phyloP scores from a whole-genome alignment of 2,113 vertebrate genomes.

The Phasianus colchicus region DNA sequence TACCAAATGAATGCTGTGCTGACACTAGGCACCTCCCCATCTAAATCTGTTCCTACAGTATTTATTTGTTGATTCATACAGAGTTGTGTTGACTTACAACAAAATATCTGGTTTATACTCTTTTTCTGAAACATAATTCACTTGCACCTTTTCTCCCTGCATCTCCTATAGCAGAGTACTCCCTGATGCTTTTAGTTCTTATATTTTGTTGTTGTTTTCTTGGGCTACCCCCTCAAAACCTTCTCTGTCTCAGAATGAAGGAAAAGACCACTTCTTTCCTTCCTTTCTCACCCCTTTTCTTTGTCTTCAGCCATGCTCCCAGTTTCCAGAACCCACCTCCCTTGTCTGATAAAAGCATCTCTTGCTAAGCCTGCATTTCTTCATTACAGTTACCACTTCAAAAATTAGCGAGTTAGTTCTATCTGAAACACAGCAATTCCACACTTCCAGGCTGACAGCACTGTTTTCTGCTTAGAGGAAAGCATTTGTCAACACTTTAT shows the following conservation, averaged over 20 bases:
- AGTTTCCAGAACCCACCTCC: neutral
- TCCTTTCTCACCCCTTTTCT: neutral
- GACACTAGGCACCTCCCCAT: neutral
- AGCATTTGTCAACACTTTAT: slow-evolving; percentile 25
- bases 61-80: neutral
- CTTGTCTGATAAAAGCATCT: neutral
- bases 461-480: slow-evolving; percentile 19
- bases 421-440: neutral
- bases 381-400: neutral
- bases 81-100: neutral
- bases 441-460: neutral
- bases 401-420: neutral
- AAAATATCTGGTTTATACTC: neutral
- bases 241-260: neutral
- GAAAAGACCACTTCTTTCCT: neutral
- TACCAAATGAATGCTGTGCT: neutral
- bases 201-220: neutral
- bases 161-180: neutral
- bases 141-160: neutral
- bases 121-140: neutral
- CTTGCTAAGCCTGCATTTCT: neutral
- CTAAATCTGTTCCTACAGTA: neutral
- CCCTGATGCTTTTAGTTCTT: neutral
- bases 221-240: neutral
- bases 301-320: neutral